A percentile compares a stretch with the other conserved stretches of the same genome.
Evolutionary conservation across 2,888 invertebrate genomes (phyloP).

Genomic region (Lithophane ornitopus): DNA sequence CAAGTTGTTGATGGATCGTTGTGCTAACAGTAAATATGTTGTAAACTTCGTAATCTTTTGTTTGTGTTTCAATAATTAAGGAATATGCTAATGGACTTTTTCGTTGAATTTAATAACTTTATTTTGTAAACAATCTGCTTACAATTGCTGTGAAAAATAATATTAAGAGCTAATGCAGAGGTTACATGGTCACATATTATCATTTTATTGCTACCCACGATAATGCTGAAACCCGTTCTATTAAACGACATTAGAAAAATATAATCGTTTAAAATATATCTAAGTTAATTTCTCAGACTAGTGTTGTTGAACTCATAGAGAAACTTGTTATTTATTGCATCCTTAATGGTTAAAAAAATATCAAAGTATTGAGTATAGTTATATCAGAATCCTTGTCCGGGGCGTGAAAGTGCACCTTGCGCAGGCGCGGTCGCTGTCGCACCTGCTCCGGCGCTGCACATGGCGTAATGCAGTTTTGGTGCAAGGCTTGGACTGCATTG

Average conservation of each 20-base stretch:
- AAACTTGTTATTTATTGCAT: constrained; percentile 74
- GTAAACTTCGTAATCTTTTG: background rate
- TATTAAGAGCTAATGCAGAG: constrained; percentile 22
- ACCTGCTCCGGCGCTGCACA: constrained; percentile 86
- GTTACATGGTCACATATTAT: constrained; percentile 37
- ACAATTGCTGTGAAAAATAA: constrained; percentile 18
- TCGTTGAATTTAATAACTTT: constrained; percentile 5
- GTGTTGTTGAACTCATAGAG: constrained; percentile 72
- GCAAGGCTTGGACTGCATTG: constrained; percentile 82
- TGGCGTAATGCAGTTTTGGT: constrained; percentile 85
- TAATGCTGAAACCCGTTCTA: constrained; percentile 65
- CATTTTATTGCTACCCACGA: constrained; percentile 20
- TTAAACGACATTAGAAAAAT: constrained; percentile 64
- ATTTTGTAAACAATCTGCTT: constrained; percentile 12
- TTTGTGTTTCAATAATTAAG: background rate
- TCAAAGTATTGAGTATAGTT: constrained; percentile 50
- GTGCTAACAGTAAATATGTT: constrained; percentile 6
- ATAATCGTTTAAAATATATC: constrained; percentile 72
- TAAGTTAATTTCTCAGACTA: constrained; percentile 75
- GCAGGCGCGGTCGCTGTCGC: constrained; percentile 74
- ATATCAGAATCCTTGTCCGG: constrained; percentile 76
- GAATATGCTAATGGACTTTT: background rate
- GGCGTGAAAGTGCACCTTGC: constrained; percentile 86
- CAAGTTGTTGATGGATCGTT: constrained; percentile 4
- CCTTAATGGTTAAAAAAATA: constrained; percentile 48